Base-by-base conservation (phyloP, 2,888 invertebrate species). In the Sisyra nigra region DNA sequence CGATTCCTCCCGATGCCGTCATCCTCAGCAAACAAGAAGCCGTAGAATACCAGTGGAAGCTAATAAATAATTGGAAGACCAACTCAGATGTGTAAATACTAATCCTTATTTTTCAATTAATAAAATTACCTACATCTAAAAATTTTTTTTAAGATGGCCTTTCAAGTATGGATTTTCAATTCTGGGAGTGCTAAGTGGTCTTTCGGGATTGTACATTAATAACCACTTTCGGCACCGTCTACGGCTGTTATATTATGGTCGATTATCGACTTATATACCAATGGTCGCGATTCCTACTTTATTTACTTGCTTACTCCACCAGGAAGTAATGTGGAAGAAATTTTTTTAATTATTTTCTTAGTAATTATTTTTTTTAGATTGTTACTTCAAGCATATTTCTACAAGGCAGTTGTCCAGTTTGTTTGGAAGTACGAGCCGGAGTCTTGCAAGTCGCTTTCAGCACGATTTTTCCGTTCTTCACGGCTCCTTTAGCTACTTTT, bases 1-100 rank as follows among this genome's bases (percentile, higher is more conserved):
- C 68, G 4, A 52, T 80, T 30, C 81, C 81, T 0, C 48, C 62
- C 48, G 77, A 73, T 63, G 80, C 77, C 0, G 66, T 80, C 1
- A 32, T 60, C 29, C 52, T 82, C 40, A 57, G 60, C 3, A 68
- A 71, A 58, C 45, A 62, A 0, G 70, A 80, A 52, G 83, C 81
- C 1, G 47, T 71, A 1, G 46, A 54, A 2, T 74, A 77, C 55
- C 73, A 73, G 51, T 69, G 71, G 67, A 66, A 71, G 41, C 52
- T 75, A 13, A 65, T 82, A 15, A 51, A 54, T 3, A 59, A 67
- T 1, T 82, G 82, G 82, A 66, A 71, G 24, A 60, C 69, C 8
- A 9, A 54, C 31, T 60, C 62, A 3, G 80, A 82, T 52, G 68
- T 72, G 80, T 81, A 69, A 60, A 24, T 24, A 70, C 61, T 33